Percentiles rank a stretch among this genome's conserved stretches.
Conservation (phyloP, 2,888 invertebrate genomes). For the Himalopsyche kuldschensis region DNA sequence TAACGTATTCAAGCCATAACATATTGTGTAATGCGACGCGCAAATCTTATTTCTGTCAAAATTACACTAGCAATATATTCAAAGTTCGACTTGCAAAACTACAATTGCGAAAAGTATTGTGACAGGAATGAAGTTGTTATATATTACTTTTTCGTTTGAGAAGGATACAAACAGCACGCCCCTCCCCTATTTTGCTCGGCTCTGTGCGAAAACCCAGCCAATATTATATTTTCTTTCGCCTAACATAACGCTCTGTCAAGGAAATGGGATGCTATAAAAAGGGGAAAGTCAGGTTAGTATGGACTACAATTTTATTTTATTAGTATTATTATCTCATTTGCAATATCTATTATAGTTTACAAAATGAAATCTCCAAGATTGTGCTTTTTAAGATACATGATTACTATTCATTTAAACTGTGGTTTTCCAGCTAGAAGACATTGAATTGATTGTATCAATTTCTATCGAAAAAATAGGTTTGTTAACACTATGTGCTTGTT, state of each 20-base stretch:
- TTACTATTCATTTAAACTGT: too few species aligned
- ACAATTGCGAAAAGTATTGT: not conserved
- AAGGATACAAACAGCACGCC: not conserved
- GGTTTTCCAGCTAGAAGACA: too few species aligned
- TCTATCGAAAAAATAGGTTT: too few species aligned
- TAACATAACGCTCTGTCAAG: slow-evolving; percentile 35
- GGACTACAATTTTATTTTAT: not conserved
- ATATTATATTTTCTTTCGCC: slow-evolving; percentile 36
- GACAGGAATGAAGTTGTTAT: slow-evolving; percentile 5
- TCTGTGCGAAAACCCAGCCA: slow-evolving; percentile 7
- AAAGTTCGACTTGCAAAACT: not conserved
- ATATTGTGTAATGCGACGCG: not conserved
- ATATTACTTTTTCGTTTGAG: slow-evolving; percentile 4
- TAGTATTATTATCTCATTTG: not conserved
- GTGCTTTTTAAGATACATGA: too few species aligned
- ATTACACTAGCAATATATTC: not conserved
- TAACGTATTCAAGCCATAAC: not conserved
- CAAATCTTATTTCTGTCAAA: not conserved
- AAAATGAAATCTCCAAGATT: too few species aligned
- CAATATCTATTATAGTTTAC: too few species aligned
- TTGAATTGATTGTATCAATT: too few species aligned
- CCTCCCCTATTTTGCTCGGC: slow-evolving; percentile 18
- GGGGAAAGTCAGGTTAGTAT: slow-evolving; percentile 4
- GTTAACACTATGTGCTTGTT: too few species aligned
- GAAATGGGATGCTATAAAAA: slow-evolving; percentile 36